Conservation (phyloP, 2,797 vertebrate genomes). For the Onychomys torridus region DNA sequence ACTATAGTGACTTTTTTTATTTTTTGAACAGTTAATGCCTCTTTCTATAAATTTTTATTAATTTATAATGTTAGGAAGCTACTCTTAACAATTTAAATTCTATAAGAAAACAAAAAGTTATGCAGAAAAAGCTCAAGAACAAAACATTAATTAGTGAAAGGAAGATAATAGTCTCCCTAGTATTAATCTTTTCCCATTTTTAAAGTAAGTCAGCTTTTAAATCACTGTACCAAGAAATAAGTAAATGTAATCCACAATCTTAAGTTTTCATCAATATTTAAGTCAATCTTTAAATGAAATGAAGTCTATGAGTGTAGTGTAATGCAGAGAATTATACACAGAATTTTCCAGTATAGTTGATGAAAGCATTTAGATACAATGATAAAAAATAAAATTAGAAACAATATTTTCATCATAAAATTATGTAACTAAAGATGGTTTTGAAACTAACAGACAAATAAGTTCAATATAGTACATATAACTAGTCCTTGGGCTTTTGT, state of each 20-base stretch:
- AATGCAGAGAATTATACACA: not conserved
- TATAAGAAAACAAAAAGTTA: not conserved
- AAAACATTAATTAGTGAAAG: not conserved
- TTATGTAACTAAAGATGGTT: not conserved
- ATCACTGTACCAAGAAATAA: not conserved
- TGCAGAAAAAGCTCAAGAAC: not conserved
- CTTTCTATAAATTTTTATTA: not conserved
- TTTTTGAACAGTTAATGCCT: not conserved
- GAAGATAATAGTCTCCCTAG: not conserved
- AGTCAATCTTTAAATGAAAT: not conserved
- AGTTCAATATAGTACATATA: not conserved
- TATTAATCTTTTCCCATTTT: not conserved
- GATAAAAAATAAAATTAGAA: not conserved
- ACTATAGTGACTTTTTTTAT: not conserved
- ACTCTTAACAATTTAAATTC: not conserved
- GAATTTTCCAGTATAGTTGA: not conserved
- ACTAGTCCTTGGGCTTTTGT: not conserved
- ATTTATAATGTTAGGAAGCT: not conserved
- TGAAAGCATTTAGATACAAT: not conserved
- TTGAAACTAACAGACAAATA: not conserved
- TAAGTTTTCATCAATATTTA: not conserved
- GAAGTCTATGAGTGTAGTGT: too few relatives aligned
- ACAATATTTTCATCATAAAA: not conserved
- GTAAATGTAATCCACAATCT: not conserved
- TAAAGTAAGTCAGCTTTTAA: not conserved